Percentiles rank a stretch among this genome's conserved stretches.
These are phyloP conservation scores for Apoda limacodes DNA, from an alignment of 2,888 invertebrate genomes.

Conservation along the genomic window DNA sequence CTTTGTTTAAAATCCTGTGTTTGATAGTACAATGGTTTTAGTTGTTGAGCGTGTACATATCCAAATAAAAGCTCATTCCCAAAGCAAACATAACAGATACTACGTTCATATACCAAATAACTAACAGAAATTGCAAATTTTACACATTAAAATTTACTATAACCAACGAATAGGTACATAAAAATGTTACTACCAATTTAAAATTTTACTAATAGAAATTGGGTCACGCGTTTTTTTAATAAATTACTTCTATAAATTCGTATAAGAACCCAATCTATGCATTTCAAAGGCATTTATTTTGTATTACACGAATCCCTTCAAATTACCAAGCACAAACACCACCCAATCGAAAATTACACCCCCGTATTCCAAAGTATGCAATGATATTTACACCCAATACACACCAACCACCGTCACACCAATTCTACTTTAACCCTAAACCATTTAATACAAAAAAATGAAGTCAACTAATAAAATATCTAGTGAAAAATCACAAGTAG, in stretches of 20 bases:
- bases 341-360: constrained; percentile 31
- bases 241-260: constrained; percentile 50
- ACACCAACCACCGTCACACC: constrained; percentile 41
- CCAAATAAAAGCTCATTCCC: too few species aligned
- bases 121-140: constrained; percentile 51
- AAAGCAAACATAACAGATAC: constrained; percentile 59
- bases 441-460: constrained; percentile 35
- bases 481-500: constrained; percentile 70
- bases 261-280: constrained; percentile 30
- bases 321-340: constrained; percentile 31
- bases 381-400: constrained; percentile 63
- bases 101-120: constrained; percentile 47
- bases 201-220: constrained; percentile 43
- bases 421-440: constrained; percentile 35
- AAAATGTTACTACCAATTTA: constrained; percentile 39
- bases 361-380: constrained; percentile 30
- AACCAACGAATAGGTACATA: constrained; percentile 40
- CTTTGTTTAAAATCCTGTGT: too few species aligned
- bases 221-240: constrained; percentile 36
- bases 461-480: constrained; percentile 60
- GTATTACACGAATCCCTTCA: constrained; percentile 34
- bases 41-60: too few species aligned
- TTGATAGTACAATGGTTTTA: too few species aligned
- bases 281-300: constrained; percentile 27
- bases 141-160: constrained; percentile 65